A percentile compares a stretch with the other conserved stretches of the same genome.
phyloP scores from a whole-genome alignment of 2,797 vertebrate species.

The Cyprinella venusta region DNA sequence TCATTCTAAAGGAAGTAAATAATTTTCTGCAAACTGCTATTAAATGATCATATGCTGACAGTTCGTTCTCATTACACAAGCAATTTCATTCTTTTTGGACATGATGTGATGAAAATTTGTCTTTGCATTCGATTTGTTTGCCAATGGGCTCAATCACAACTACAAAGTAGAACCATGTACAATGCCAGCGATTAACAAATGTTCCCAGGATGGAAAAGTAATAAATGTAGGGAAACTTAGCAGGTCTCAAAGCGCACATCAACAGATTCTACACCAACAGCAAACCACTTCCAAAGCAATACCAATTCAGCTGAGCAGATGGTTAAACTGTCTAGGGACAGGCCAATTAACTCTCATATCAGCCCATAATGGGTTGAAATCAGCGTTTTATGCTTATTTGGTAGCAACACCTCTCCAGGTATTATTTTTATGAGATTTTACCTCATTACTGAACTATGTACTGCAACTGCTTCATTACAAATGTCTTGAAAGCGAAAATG shows the following conservation, averaged over 20 bases:
- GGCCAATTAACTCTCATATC: constrained; percentile 34
- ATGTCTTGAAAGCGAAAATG: not conserved
- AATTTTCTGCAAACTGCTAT: constrained; percentile 20
- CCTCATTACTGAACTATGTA: not conserved
- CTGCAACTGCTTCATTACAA: not conserved
- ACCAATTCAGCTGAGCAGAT: constrained; percentile 15
- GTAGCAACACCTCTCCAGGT: constrained; percentile 24
- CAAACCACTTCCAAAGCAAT: constrained; percentile 42
- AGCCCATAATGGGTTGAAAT: constrained; percentile 20
- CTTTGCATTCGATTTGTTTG: constrained; percentile 26
- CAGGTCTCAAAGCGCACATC: constrained; percentile 33
- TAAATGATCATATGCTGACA: not conserved
- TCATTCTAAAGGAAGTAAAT: constrained; percentile 7
- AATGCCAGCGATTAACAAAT: constrained; percentile 40
- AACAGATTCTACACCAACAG: constrained; percentile 45
- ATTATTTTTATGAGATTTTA: constrained; percentile 33
- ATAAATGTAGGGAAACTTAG: constrained; percentile 35
- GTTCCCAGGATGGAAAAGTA: constrained; percentile 52
- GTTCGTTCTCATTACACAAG: not conserved
- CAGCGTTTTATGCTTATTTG: constrained; percentile 3
- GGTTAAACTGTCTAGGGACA: constrained; percentile 29
- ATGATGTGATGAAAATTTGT: not conserved
- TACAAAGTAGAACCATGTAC: constrained; percentile 39
- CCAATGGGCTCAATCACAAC: constrained; percentile 12
- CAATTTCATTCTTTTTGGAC: constrained; percentile 9